Percentiles rank a stretch among this genome's conserved stretches.
These are phyloP conservation scores for Lycia hirtaria DNA, from an alignment of 2,888 invertebrate genomes.

Conservation along the genomic window DNA sequence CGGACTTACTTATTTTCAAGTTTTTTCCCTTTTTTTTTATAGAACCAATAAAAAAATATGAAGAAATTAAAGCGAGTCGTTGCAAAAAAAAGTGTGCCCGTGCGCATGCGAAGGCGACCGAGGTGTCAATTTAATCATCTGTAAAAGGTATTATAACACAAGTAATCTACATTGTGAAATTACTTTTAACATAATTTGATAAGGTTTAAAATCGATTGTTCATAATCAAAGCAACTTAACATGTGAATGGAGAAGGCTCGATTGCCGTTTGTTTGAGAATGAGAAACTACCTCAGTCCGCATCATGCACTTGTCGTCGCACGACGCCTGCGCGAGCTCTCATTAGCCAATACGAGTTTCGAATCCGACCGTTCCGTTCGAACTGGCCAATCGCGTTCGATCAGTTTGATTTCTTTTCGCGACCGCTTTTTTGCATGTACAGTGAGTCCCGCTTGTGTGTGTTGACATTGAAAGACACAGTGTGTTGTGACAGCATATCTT, in stretches of 20 bases:
- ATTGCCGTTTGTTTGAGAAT: slow-evolving; percentile 65
- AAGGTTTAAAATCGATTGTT: slow-evolving; percentile 43
- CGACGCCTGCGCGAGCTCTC: slow-evolving; percentile 62
- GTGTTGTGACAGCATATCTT: slow-evolving; percentile 52
- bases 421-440: slow-evolving; percentile 67
- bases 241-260: slow-evolving; percentile 78
- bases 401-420: slow-evolving; percentile 74
- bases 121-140: slow-evolving; percentile 63
- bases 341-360: slow-evolving; percentile 73
- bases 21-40: slow-evolving; percentile 2
- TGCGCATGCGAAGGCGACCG: slow-evolving; percentile 80
- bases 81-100: slow-evolving; percentile 78
- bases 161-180: slow-evolving; percentile 27
- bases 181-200: not conserved
- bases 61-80: slow-evolving; percentile 63
- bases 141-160: slow-evolving; percentile 49
- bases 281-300: slow-evolving; percentile 76
- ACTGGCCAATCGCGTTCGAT: slow-evolving; percentile 76
- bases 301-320: slow-evolving; percentile 68
- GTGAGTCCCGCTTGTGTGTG: slow-evolving; percentile 69
- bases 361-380: slow-evolving; percentile 62
- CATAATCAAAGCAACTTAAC: slow-evolving; percentile 55
- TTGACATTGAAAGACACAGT: slow-evolving; percentile 64
- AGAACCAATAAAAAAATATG: slow-evolving; percentile 45
- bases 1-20: not conserved